Evolutionary conservation across 2,113 vertebrate genomes (phyloP).

Genomic region (Callithrix jacchus): DNA sequence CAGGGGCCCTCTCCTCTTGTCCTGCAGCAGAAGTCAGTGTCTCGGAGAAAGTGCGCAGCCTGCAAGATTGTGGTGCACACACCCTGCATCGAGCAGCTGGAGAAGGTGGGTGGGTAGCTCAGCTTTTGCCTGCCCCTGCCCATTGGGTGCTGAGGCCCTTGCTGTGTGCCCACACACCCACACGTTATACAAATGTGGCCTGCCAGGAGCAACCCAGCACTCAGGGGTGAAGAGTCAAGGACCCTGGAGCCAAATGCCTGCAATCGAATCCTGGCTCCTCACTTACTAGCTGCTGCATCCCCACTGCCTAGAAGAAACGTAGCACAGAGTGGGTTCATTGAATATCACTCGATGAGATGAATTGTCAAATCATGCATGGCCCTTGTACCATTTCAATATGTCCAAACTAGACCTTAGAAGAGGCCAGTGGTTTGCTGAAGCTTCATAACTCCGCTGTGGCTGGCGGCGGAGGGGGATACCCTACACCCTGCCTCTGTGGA

Average conservation of each 20-base stretch:
- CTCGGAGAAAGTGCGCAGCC: constrained; percentile 94
- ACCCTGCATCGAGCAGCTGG: constrained; percentile 93
- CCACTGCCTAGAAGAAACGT: background rate
- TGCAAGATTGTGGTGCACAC: constrained; percentile 96
- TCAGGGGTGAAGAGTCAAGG: background rate
- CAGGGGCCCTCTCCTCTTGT: constrained; percentile 19
- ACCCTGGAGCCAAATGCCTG: background rate
- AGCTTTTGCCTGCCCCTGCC: background rate
- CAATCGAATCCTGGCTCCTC: background rate
- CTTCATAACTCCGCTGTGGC: background rate
- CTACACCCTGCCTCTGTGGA: background rate
- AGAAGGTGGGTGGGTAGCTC: constrained; percentile 87
- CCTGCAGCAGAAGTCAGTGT: constrained; percentile 92
- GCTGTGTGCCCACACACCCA: rapidly evolving
- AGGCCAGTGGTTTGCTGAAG: background rate
- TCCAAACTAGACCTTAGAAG: background rate
- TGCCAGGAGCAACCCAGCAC: background rate
- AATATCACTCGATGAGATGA: background rate
- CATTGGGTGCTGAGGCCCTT: background rate
- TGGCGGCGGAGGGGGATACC: background rate
- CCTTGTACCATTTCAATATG: background rate
- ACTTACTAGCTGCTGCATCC: background rate
- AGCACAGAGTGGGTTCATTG: background rate
- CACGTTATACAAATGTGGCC: rapidly evolving
- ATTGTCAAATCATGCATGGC: no score